Evolutionary conservation across 2,888 invertebrate species (phyloP).

Genomic region (Heliconius ethilla): DNA sequence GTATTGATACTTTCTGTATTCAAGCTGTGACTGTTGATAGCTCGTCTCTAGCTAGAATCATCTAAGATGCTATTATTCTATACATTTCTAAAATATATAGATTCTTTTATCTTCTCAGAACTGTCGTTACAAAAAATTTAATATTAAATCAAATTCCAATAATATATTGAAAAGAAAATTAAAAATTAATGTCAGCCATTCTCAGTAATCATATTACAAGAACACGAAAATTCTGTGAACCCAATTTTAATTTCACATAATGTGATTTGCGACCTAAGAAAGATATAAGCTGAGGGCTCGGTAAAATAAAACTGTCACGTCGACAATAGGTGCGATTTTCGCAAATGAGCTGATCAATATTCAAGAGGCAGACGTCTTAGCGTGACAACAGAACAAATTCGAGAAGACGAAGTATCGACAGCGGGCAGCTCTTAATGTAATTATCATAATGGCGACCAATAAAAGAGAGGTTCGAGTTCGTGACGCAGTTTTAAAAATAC

Average conservation of each 20-base stretch:
- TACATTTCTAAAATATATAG: background rate
- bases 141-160: background rate
- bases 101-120: background rate
- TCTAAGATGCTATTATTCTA: background rate
- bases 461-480: slow-evolving; percentile 79
- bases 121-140: background rate
- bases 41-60: background rate
- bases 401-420: slow-evolving; percentile 77
- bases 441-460: slow-evolving; percentile 81
- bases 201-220: slow-evolving; percentile 17
- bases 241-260: slow-evolving; percentile 60
- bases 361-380: slow-evolving; percentile 74
- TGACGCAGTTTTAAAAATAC: slow-evolving; percentile 79
- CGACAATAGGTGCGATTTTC: slow-evolving; percentile 78
- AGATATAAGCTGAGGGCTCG: slow-evolving; percentile 52
- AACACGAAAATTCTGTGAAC: slow-evolving; percentile 47
- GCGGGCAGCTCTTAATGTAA: slow-evolving; percentile 77
- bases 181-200: slow-evolving; percentile 19
- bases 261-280: slow-evolving; percentile 52
- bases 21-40: background rate
- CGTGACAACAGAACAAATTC: slow-evolving; percentile 80
- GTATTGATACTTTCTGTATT: background rate
- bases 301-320: slow-evolving; percentile 73
- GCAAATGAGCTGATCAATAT: slow-evolving; percentile 79
- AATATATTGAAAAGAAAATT: slow-evolving; percentile 2